phyloP scores from a whole-genome alignment of 1,140 invertebrate genomes.

The Argopecten irradians region DNA sequence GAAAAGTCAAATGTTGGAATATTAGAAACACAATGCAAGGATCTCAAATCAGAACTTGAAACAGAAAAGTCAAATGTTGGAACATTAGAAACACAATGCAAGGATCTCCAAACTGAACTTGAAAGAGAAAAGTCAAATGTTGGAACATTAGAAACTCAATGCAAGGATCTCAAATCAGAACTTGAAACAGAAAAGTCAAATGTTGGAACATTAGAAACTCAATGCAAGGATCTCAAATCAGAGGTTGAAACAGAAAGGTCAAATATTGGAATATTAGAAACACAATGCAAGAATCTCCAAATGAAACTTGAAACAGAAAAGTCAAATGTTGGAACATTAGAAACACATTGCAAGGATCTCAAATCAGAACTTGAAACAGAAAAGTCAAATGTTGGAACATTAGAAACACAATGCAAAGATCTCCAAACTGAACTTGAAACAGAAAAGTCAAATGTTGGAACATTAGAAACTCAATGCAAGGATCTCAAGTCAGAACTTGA shows the following conservation, averaged over 20 bases:
- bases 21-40: background rate
- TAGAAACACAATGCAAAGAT: slow-evolving; percentile 13
- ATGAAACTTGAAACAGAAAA: background rate
- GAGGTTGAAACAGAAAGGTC: too few relatives aligned
- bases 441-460: background rate
- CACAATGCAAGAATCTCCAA: background rate
- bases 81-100: background rate
- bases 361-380: slow-evolving; percentile 24
- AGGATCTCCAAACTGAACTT: slow-evolving; percentile 33
- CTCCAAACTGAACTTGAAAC: slow-evolving; percentile 36
- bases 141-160: slow-evolving; percentile 9
- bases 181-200: slow-evolving; percentile 30
- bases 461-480: slow-evolving; percentile 27
- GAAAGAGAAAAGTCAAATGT: background rate
- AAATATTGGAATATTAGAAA: too few relatives aligned
- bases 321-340: too few relatives aligned
- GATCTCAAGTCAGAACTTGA: background rate
- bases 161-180: slow-evolving; percentile 36
- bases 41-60: slow-evolving; percentile 30
- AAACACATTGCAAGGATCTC: background rate
- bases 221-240: background rate
- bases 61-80: background rate
- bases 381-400: background rate
- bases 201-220: slow-evolving; percentile 27
- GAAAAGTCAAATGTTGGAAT: background rate